Base-by-base conservation (phyloP, 2,113 vertebrate species). In the Saccopteryx bilineata region DNA sequence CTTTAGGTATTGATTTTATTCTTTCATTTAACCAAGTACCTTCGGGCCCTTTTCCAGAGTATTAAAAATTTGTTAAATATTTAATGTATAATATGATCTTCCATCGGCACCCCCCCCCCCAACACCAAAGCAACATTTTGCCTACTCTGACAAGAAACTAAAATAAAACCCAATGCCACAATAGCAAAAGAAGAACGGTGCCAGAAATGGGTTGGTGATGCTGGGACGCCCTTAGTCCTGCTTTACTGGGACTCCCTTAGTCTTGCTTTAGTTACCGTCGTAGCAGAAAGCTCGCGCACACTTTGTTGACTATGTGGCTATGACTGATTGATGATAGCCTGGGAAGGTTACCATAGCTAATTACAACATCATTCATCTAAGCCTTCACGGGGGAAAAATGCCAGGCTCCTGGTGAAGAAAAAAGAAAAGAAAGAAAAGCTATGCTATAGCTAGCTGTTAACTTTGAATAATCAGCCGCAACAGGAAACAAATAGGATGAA, bases 281-380 rank as follows among this genome's bases (percentile, higher is more conserved):
- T 10, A 39, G 28, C 54, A 90, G 91, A 93, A 92, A 83, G 76
- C 60, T 63, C 0, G 24, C 56, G 81, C 66, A 92, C 72, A 50
- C 56, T 93, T 63, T 90, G 76, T 61, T 79, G 84, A 92, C 83
- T 92, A 60, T 65, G 61, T 33, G 56, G 61, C 86, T 88, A 56
- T 94, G 96, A 93, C 97, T 76, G 48, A 98, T 97, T 56, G 89
- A 96, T 92, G 94, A 95, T 9, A 58, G 88, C 39, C 58, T 46
- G 90, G 92, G 63, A 95, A 97, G 96, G 95, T 97, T 97, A 96
- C 95, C 96, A 98, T 96, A 97, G 95, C 68, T 92, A 96, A 97
- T 96, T 97, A 92, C 89, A 90, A 81, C 75, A 96, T 90, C 94
- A 97, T 96, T 98, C 96, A 97, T 97, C 93, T 94, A 86, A 68